phyloP scores from a whole-genome alignment of 2,888 invertebrate genomes.

The Chaitophorus viminalis region DNA sequence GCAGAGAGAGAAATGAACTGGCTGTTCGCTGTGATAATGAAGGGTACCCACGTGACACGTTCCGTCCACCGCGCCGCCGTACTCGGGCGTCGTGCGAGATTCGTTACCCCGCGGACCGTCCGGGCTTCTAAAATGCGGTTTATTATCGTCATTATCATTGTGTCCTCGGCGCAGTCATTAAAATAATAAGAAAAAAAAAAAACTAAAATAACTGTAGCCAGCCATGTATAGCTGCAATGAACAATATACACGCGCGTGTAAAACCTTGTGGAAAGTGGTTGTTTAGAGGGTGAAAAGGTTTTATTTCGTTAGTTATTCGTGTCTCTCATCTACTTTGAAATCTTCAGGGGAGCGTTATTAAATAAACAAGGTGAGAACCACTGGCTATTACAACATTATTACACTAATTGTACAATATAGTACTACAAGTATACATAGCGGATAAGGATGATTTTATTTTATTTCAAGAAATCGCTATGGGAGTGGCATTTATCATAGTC shows the following conservation, averaged over 20 bases:
- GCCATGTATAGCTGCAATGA: neutral
- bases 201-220: neutral
- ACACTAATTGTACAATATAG: neutral
- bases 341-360: neutral
- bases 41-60: neutral
- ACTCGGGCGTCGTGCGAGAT: neutral
- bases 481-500: too few relatives aligned
- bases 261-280: slow-evolving; percentile 16
- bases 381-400: neutral
- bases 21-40: slow-evolving; percentile 43
- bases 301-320: slow-evolving; percentile 23
- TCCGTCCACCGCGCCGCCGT: too few relatives aligned
- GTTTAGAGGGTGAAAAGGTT: slow-evolving; percentile 31
- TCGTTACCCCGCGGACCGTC: slow-evolving; percentile 15
- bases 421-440: neutral
- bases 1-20: neutral
- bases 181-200: neutral
- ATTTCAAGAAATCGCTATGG: neutral
- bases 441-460: neutral
- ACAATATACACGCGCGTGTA: slow-evolving; percentile 8
- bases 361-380: slow-evolving; percentile 16
- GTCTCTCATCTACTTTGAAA: neutral
- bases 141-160: slow-evolving; percentile 50
- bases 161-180: slow-evolving; percentile 36
- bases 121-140: slow-evolving; percentile 39